Percentiles rank a stretch among this genome's conserved stretches.
Evolutionary conservation across 2,888 invertebrate species (phyloP).

Genomic region (Gisinianus flammeolus): DNA sequence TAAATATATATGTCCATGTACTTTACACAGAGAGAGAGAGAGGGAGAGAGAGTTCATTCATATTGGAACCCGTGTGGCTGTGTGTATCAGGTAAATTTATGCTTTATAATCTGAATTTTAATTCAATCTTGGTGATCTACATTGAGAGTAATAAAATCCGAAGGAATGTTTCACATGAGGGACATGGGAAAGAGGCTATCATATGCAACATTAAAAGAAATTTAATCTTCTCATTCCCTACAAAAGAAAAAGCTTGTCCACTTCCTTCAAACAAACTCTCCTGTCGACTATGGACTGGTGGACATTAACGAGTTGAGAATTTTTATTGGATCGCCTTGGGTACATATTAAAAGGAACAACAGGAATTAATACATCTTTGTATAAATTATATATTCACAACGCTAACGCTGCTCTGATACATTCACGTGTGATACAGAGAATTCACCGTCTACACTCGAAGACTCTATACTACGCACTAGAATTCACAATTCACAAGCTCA

Average conservation of each 20-base stretch:
- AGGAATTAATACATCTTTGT: too few relatives aligned
- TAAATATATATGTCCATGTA: too few relatives aligned
- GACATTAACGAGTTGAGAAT: neutral
- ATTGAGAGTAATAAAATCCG: conserved; percentile 25
- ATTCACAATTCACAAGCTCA: neutral
- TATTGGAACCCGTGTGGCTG: too few relatives aligned
- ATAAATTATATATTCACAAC: too few relatives aligned
- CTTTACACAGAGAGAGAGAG: too few relatives aligned
- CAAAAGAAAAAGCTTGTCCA: too few relatives aligned
- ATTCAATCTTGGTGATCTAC: conserved; percentile 34
- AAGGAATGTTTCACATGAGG: conserved; percentile 27
- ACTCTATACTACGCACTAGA: neutral
- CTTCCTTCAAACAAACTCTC: neutral
- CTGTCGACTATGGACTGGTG: neutral
- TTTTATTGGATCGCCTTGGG: conserved; percentile 19
- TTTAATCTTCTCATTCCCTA: conserved; percentile 20
- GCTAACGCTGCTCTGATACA: too few relatives aligned
- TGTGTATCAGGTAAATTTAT: too few relatives aligned
- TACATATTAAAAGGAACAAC: neutral
- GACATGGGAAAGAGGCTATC: conserved; percentile 32
- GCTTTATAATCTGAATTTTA: too few relatives aligned
- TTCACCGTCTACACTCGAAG: neutral
- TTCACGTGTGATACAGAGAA: neutral
- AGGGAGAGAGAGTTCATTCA: too few relatives aligned
- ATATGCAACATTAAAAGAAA: conserved; percentile 24